Base-by-base conservation (phyloP, 2,797 vertebrate species). In the Pseudochaenichthys georgianus region DNA sequence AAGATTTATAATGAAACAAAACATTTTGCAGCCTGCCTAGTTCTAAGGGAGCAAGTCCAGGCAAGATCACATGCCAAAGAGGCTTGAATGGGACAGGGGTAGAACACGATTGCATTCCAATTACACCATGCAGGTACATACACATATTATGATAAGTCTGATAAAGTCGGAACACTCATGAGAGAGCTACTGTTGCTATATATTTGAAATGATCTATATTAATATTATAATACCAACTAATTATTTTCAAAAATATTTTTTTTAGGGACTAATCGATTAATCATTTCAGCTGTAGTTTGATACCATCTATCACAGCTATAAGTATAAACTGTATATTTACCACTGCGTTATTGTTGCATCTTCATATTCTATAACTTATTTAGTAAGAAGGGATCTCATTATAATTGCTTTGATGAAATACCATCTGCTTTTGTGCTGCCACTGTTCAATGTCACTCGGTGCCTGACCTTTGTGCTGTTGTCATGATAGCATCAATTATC, bases 401-500 rank as follows among this genome's bases (percentile, higher is more conserved):
- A 63, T 43, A 46, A 10, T 1, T 9, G 16, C 42, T 75, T 70
- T 65, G n/a, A 76, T 45, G 1, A 62, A 72, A 38, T 43, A 55
- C 9, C 59, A 38, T 52, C 45, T 48, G 42, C 31, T 47, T 69
- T 31, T 38, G 9, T 60, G 59, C 55, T 53, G 64, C 50, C 31
- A 3, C 45, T 61, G 75, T 28, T 67, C 38, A 47, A 2, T 1
- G 48, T 73, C 60, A 23, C 17, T 52, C 50, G 31, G 53, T 12
- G 8, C 0, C 92, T 90, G 58, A 96, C 97, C 97, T 99, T 86
- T 96, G 96, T 0, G 97, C 97, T 0, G 97, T 98, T 53, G 98
- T 99, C 89, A 96, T 96, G 90, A 98, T 99, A 54, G 98, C 97
- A 0, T 99, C 98, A 0, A 98, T 94, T 67, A 98, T 96, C 89